These are phyloP conservation scores for Achroia grisella DNA, from an alignment of 1,140 invertebrate species.

Conservation along the genomic window DNA sequence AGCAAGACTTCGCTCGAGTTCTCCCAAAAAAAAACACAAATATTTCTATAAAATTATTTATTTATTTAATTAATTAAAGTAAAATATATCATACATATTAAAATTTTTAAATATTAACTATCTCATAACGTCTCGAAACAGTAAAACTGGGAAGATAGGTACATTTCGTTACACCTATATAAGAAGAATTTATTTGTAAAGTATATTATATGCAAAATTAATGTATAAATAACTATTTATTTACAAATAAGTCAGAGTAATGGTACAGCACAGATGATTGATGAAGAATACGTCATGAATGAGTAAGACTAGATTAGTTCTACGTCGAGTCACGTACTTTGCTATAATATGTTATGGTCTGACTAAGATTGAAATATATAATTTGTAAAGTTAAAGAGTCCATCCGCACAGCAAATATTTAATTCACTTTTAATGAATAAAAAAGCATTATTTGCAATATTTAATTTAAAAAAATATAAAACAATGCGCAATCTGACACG, in stretches of 20 bases:
- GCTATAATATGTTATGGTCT: neutral
- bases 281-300: constrained; percentile 15
- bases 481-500: too few species aligned
- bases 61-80: constrained; percentile 19
- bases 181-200: neutral
- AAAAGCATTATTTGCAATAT: too few species aligned
- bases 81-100: constrained; percentile 15
- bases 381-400: neutral
- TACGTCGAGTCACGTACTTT: constrained; percentile 44
- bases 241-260: constrained; percentile 5
- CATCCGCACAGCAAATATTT: too few species aligned
- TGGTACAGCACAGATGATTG: neutral
- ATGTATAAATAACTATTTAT: constrained; percentile 5
- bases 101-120: constrained; percentile 9
- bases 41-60: constrained; percentile 27
- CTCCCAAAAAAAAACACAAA: constrained; percentile 10
- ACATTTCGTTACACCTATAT: constrained; percentile 16
- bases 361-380: neutral
- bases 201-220: neutral
- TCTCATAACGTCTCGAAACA: constrained; percentile 3
- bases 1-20: too few species aligned
- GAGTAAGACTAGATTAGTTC: constrained; percentile 66
- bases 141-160: constrained; percentile 6
- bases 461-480: too few species aligned
- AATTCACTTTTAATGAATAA: too few species aligned